Base-by-base conservation (phyloP, 2,113 vertebrate genomes). In the Oryzias celebensis region DNA sequence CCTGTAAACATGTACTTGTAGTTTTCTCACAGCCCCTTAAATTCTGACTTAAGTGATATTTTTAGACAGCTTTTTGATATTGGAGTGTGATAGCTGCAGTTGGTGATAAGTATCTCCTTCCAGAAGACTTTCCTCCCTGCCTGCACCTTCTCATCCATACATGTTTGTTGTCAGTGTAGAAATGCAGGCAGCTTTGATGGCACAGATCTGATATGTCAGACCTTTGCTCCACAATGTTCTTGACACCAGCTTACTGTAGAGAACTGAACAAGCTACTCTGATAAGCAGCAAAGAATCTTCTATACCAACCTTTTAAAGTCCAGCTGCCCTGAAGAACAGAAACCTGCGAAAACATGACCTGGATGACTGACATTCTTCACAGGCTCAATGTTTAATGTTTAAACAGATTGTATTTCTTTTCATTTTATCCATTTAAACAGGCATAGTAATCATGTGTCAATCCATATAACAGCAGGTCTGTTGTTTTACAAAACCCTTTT, bases 101-200 rank as follows among this genome's bases (percentile, higher is more conserved):
- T 15, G 62, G 61, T 85, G 89, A 91, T 90, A 65, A 60, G 50
- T 87, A 89, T 90, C 88, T 81, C 61, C 82, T 75, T 83, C 75
- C 71, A 73, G 65, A 47, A 4, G 71, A 59, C 58, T 74, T 73
- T 58, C 51, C 26, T 48, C 64, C 70, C 55, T 28, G 73, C 83
- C 79, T 64, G 88, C 85, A 84, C 73, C 82, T 69, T 73, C 55
- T 53, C 20, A 14, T 47, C 64, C 52, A 5, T 49, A 10, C 75
- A 60, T 85, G 82, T 92, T 90, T 85, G 86, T 83, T 89, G 84
- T 88, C 73, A 73, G 80, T 84, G 81, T 90, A 85, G 84, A 91
- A 86, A 91, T 82, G 87, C 80, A 80, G 85, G 85, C 77, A 50
- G 45, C 77, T 82, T 73, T 69, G 76, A 83, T 85, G 74, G 76